Evolutionary conservation across 2,888 invertebrate species (phyloP).

Genomic region (Podabrus alpinus): DNA sequence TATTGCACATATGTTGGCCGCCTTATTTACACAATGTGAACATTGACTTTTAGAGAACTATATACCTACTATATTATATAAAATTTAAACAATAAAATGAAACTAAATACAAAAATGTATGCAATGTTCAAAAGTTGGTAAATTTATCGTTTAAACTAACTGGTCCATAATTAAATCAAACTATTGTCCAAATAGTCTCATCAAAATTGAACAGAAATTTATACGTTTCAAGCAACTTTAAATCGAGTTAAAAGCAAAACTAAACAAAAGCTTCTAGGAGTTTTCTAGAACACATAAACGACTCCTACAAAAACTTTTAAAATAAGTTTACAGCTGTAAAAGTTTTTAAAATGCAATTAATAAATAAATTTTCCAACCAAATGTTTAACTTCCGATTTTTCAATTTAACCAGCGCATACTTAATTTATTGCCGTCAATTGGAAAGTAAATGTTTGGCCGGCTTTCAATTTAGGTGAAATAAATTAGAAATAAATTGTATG

Average conservation of each 20-base stretch:
- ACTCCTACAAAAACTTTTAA: neutral
- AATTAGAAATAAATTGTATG: neutral
- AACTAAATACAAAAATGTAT: neutral
- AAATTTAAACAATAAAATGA: neutral
- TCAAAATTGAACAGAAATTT: neutral
- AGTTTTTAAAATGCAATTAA: neutral
- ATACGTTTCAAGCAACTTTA: neutral
- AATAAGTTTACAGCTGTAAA: neutral
- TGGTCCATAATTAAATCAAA: neutral
- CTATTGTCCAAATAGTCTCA: neutral
- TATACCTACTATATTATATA: neutral
- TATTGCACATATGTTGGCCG: neutral
- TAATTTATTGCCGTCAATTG: neutral
- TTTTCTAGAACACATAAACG: neutral
- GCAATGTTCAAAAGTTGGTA: neutral
- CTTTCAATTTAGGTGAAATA: neutral
- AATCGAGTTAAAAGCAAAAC: neutral
- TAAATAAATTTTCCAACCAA: neutral
- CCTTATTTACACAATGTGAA: neutral
- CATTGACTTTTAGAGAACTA: neutral
- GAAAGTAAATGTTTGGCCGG: neutral
- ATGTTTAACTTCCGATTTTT: neutral
- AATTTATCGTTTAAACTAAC: neutral
- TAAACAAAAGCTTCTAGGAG: neutral
- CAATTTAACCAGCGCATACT: neutral